A percentile compares a stretch with the other conserved stretches of the same genome.
These are phyloP conservation scores for Eurystomus glaucurus DNA, from an alignment of 2,797 vertebrate genomes.

Conservation along the genomic window DNA sequence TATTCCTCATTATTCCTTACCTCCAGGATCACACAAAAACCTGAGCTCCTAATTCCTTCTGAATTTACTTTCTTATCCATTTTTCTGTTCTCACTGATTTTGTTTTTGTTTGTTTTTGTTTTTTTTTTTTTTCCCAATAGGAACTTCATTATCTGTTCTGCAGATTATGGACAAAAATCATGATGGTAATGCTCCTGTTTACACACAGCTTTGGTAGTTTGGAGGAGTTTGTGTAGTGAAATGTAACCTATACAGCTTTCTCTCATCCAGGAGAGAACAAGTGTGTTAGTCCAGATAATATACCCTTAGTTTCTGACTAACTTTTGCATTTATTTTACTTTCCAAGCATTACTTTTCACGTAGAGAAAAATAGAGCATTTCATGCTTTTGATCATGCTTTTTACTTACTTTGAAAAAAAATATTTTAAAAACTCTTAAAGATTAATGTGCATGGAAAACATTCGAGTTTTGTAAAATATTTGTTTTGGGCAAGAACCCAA, in stretches of 20 bases:
- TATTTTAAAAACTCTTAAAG: background rate
- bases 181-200: background rate
- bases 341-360: background rate
- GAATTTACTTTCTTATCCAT: background rate
- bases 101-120: too few species aligned
- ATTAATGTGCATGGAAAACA: background rate
- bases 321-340: background rate
- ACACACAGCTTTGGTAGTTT: background rate
- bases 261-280: background rate
- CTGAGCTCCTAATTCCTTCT: background rate
- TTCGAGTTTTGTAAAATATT: background rate
- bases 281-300: background rate
- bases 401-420: background rate
- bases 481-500: background rate
- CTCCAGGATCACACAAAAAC: background rate
- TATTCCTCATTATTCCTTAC: background rate
- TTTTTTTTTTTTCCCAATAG: background rate
- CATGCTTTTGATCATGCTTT: fast-evolving
- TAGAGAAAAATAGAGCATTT: background rate
- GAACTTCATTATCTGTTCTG: background rate
- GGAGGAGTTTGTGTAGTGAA: background rate
- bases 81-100: background rate
- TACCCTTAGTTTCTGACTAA: background rate
- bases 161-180: background rate
- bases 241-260: background rate